Percentiles rank a stretch among this genome's conserved stretches.
Evolutionary conservation across 2,113 vertebrate species (phyloP).

Genomic region (Eubucco bourcierii): DNA sequence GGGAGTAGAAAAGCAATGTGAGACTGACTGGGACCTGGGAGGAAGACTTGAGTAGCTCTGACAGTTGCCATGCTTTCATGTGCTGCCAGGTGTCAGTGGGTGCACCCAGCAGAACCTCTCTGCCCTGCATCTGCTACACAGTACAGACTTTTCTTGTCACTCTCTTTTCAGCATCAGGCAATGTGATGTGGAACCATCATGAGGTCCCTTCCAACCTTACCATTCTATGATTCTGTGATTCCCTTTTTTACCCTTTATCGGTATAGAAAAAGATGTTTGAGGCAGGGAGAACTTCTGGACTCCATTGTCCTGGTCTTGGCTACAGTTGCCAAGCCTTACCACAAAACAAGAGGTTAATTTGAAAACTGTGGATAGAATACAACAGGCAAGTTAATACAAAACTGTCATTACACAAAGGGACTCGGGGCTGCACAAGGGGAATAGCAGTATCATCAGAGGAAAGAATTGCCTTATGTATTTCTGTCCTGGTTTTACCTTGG

Average conservation of each 20-base stretch:
- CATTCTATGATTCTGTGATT: not conserved
- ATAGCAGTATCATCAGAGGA: slow-evolving; percentile 13
- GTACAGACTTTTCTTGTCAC: not conserved
- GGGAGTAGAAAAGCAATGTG: not conserved
- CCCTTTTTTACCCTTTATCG: not conserved
- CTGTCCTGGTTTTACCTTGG: not conserved
- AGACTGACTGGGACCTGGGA: not conserved
- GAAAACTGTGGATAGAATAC: not conserved
- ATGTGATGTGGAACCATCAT: rapidly evolving
- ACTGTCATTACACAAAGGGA: not conserved
- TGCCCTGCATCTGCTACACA: not conserved
- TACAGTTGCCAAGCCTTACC: not conserved
- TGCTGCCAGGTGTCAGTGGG: rapidly evolving
- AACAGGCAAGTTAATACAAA: not conserved
- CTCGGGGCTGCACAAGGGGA: not conserved
- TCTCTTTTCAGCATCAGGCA: not conserved
- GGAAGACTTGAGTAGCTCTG: not conserved
- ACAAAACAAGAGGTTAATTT: not conserved
- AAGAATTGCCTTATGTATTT: not conserved
- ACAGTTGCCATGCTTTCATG: not conserved
- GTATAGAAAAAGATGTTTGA: not conserved
- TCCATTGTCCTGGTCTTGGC: not conserved
- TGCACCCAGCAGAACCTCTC: too few relatives aligned
- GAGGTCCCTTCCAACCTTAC: too few relatives aligned
- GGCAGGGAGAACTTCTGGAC: not conserved